A percentile compares a stretch with the other conserved stretches of the same genome.
Conservation (phyloP, 2,113 vertebrate genomes). For the Callorhinus ursinus region DNA sequence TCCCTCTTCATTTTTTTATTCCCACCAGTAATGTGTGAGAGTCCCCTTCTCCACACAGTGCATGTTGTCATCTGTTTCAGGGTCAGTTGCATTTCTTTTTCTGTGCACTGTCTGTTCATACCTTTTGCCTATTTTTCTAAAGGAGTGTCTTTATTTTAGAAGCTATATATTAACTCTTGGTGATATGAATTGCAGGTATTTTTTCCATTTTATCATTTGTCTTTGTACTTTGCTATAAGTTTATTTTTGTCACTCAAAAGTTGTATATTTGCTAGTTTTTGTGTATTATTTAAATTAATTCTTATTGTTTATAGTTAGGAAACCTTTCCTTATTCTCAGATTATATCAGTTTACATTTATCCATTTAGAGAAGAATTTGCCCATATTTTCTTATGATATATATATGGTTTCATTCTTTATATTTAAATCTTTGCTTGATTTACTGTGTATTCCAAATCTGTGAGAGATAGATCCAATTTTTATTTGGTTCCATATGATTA, state of each 20-base stretch:
- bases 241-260: conserved; percentile 18
- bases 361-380: neutral
- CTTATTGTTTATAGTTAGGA: conserved; percentile 30
- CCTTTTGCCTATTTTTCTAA: conserved; percentile 36
- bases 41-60: neutral
- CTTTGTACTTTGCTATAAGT: conserved; percentile 13
- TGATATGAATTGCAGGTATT: conserved; percentile 34
- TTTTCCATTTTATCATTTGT: conserved; percentile 38
- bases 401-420: conserved; percentile 12
- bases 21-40: neutral
- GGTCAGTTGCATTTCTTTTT: neutral
- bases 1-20: neutral
- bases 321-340: neutral
- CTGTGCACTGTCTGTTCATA: neutral
- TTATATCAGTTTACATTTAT: neutral
- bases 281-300: conserved; percentile 9
- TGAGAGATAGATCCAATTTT: conserved; percentile 8
- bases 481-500: conserved; percentile 29
- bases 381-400: neutral
- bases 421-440: conserved; percentile 10
- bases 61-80: neutral
- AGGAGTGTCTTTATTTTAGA: conserved; percentile 16
- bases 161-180: neutral
- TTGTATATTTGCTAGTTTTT: conserved; percentile 13
- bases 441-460: neutral